These are phyloP conservation scores for Vidua macroura DNA, from an alignment of 2,113 vertebrate genomes.

Conservation along the genomic window DNA sequence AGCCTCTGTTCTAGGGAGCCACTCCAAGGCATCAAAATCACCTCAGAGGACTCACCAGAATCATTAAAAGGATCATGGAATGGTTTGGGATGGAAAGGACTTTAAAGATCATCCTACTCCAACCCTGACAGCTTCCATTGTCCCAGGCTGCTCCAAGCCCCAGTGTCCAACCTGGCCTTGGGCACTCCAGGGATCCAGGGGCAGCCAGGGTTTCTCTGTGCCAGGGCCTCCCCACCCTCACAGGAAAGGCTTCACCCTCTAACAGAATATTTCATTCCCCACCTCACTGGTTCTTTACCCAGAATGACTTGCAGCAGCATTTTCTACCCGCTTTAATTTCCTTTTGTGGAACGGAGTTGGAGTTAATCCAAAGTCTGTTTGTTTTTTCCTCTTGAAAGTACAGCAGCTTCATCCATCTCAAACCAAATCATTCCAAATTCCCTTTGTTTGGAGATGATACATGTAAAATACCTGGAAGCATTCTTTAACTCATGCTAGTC, in stretches of 20 bases:
- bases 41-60: not conserved
- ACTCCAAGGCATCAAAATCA: not conserved
- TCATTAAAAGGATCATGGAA: not conserved
- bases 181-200: not conserved
- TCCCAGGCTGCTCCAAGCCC: not conserved
- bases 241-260: not conserved
- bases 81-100: not conserved
- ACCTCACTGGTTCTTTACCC: not conserved
- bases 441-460: not conserved
- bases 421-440: not conserved
- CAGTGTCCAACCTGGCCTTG: not conserved
- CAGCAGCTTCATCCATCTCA: not conserved
- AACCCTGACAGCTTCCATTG: accelerated
- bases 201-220: not conserved
- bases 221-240: not conserved
- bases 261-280: not conserved
- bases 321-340: not conserved
- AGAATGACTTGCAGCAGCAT: not conserved
- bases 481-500: not conserved
- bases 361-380: not conserved
- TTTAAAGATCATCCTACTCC: not conserved
- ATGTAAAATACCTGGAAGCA: not conserved
- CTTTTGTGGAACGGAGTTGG: not conserved
- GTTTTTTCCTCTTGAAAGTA: not conserved
- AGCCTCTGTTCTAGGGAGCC: not conserved